These are phyloP conservation scores for Psix sp. DNA, from an alignment of 1,140 invertebrate genomes.

Conservation along the genomic window DNA sequence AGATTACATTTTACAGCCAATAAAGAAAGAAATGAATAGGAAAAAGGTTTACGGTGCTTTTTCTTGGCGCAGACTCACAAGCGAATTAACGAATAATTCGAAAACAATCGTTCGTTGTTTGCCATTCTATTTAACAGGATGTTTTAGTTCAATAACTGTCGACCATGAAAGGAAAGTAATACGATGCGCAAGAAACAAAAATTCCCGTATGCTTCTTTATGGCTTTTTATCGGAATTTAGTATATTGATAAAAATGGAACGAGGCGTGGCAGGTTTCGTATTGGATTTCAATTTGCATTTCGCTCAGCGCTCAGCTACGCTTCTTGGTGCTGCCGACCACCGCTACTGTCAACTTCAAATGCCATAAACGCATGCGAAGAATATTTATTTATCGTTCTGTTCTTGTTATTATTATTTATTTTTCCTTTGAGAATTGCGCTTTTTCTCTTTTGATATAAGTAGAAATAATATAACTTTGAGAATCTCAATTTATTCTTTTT, in stretches of 20 bases:
- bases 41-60: too few species aligned
- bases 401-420: constrained; percentile 51
- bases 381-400: constrained; percentile 50
- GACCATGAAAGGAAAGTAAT: constrained; percentile 23
- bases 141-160: constrained; percentile 34
- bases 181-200: neutral
- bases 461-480: constrained; percentile 50
- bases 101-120: too few species aligned
- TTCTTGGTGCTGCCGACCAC: constrained; percentile 21
- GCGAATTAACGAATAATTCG: too few species aligned
- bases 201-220: constrained; percentile 12
- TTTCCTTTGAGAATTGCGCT: constrained; percentile 44
- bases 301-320: constrained; percentile 30
- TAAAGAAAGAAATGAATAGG: neutral
- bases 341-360: constrained; percentile 56
- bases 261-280: constrained; percentile 39
- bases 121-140: too few species aligned
- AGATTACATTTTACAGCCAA: too few species aligned
- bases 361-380: constrained; percentile 49
- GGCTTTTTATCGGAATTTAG: constrained; percentile 38
- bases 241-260: constrained; percentile 48
- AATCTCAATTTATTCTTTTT: constrained; percentile 38
- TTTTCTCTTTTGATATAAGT: constrained; percentile 45
- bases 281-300: constrained; percentile 59
- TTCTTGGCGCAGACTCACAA: too few species aligned